These are phyloP conservation scores for Channa argus DNA, from an alignment of 2,113 vertebrate genomes.

Conservation along the genomic window DNA sequence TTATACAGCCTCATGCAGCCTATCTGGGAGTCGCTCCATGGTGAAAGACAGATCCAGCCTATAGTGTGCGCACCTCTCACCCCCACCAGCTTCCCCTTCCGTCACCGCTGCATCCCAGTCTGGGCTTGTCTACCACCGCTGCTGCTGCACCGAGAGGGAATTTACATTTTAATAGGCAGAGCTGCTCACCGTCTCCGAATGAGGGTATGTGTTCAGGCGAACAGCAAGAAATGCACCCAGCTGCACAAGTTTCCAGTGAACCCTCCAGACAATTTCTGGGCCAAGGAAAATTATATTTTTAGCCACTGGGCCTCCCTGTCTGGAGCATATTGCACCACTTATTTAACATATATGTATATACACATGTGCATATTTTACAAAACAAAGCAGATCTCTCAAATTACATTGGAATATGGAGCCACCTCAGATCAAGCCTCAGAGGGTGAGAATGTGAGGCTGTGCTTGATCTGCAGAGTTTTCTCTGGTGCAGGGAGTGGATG, in stretches of 20 bases:
- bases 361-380: conserved; percentile 42
- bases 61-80: conserved; percentile 62
- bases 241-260: conserved; percentile 83
- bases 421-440: conserved; percentile 41
- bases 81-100: conserved; percentile 61
- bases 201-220: conserved; percentile 83
- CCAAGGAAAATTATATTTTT: conserved; percentile 75
- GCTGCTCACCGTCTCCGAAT: conserved; percentile 81
- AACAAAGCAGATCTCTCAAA: conserved; percentile 35
- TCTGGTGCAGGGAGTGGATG: conserved; percentile 22
- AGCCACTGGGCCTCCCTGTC: conserved; percentile 51
- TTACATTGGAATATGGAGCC: conserved; percentile 41
- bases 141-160: conserved; percentile 80
- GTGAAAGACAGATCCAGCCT: conserved; percentile 68
- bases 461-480: conserved; percentile 36
- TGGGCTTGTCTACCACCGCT: conserved; percentile 59
- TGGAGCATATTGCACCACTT: conserved; percentile 40
- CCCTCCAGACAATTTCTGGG: conserved; percentile 81
- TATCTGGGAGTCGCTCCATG: conserved; percentile 52
- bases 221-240: conserved; percentile 83
- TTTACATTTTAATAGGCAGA: conserved; percentile 90
- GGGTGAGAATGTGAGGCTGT: conserved; percentile 25
- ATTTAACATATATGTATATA: conserved; percentile 25
- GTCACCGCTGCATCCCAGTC: conserved; percentile 73
- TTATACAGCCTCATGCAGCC: conserved; percentile 64